These are phyloP conservation scores for Aporophyla nigra DNA, from an alignment of 2,888 invertebrate genomes.

Conservation along the genomic window DNA sequence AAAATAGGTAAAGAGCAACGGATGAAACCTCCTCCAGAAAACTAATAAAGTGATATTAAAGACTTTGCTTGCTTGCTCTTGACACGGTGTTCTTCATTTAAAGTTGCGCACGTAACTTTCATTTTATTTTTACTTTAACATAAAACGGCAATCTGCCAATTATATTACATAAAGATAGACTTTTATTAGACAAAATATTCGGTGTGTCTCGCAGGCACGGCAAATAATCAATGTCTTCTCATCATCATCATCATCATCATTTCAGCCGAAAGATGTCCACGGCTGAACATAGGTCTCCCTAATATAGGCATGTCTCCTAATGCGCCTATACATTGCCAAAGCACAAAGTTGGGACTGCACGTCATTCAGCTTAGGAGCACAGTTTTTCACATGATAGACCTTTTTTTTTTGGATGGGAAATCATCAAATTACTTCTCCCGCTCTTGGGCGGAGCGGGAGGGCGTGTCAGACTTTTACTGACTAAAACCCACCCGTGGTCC, in stretches of 20 bases:
- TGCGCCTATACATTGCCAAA: neutral
- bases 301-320: neutral
- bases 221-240: neutral
- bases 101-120: neutral
- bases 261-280: too few relatives aligned
- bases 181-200: neutral
- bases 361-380: neutral
- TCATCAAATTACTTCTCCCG: too few relatives aligned
- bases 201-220: too few relatives aligned
- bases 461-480: too few relatives aligned
- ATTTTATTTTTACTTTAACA: neutral
- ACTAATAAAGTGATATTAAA: slow-evolving; percentile 1
- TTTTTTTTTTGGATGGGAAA: too few relatives aligned
- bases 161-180: neutral
- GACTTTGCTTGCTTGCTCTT: slow-evolving; percentile 6
- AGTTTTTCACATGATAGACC: neutral
- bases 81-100: neutral
- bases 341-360: neutral
- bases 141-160: neutral
- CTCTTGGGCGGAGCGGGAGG: too few relatives aligned
- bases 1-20: neutral
- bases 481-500: too few relatives aligned
- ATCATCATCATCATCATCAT: too few relatives aligned
- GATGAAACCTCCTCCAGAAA: neutral
- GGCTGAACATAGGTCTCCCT: too few relatives aligned